Percentiles rank a stretch among this genome's conserved stretches.
Evolutionary conservation across 2,797 vertebrate genomes (phyloP).

Genomic region (Micrastur ruficollis): DNA sequence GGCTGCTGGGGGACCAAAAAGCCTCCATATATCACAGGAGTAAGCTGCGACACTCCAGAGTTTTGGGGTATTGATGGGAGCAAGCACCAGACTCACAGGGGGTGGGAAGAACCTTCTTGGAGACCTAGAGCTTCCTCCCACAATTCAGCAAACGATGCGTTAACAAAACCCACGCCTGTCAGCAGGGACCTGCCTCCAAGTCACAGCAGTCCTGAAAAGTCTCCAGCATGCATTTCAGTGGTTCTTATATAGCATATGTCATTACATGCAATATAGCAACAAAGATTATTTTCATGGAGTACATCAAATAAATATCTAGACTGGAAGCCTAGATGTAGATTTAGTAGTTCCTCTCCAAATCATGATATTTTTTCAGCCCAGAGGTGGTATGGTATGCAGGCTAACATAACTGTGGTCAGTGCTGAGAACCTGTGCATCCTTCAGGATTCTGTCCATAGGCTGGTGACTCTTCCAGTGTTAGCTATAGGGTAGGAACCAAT

Average conservation of each 20-base stretch:
- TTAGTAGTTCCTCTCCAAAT: background rate
- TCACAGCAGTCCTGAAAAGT: background rate
- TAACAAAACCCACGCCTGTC: background rate
- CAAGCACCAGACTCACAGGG: background rate
- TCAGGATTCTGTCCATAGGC: background rate
- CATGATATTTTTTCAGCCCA: background rate
- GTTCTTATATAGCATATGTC: background rate
- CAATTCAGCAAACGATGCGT: background rate
- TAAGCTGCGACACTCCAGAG: background rate
- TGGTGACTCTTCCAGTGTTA: background rate
- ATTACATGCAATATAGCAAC: background rate
- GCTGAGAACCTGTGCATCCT: background rate
- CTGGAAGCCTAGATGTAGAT: background rate
- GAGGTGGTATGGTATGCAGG: background rate
- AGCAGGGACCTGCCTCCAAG: background rate
- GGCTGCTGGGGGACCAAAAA: background rate
- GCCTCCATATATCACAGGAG: background rate
- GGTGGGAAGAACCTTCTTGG: background rate
- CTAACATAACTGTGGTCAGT: background rate
- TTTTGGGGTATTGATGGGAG: background rate
- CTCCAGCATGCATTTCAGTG: background rate
- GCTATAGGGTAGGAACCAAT: background rate
- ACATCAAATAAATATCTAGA: background rate
- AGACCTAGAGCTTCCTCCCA: background rate
- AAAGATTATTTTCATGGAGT: background rate